phyloP scores from a whole-genome alignment of 2,113 vertebrate species.

The Aptenodytes forsteri region DNA sequence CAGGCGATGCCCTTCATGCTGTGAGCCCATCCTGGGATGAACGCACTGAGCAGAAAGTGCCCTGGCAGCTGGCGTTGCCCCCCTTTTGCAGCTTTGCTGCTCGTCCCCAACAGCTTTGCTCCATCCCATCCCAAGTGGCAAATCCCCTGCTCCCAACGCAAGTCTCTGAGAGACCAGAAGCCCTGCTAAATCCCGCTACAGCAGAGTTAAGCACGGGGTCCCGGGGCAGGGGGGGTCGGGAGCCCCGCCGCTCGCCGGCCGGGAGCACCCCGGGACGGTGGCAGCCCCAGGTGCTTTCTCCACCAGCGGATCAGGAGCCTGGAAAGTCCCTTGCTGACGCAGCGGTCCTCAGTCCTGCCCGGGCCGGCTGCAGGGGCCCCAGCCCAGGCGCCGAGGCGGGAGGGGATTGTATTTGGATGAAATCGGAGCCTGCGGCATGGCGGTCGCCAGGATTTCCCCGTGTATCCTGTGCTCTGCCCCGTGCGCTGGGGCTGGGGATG shows the following conservation, averaged over 20 bases:
- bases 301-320: background rate
- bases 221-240: accelerated
- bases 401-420: background rate
- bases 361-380: background rate
- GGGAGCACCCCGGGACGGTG: accelerated
- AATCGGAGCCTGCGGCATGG: accelerated
- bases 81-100: background rate
- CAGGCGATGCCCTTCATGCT: background rate
- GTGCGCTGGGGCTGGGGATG: background rate
- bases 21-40: background rate
- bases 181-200: accelerated
- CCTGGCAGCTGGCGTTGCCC: background rate
- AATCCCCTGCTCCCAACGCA: background rate
- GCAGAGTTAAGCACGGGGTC: background rate
- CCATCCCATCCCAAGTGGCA: background rate
- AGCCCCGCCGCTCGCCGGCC: background rate
- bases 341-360: background rate
- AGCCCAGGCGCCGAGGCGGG: background rate
- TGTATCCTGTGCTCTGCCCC: background rate
- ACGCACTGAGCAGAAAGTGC: background rate
- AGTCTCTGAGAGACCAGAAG: accelerated
- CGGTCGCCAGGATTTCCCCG: background rate
- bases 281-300: background rate
- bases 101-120: background rate
- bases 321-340: background rate